Conservation (phyloP, 2,797 vertebrate species). For the Aplochiton taeniatus region DNA sequence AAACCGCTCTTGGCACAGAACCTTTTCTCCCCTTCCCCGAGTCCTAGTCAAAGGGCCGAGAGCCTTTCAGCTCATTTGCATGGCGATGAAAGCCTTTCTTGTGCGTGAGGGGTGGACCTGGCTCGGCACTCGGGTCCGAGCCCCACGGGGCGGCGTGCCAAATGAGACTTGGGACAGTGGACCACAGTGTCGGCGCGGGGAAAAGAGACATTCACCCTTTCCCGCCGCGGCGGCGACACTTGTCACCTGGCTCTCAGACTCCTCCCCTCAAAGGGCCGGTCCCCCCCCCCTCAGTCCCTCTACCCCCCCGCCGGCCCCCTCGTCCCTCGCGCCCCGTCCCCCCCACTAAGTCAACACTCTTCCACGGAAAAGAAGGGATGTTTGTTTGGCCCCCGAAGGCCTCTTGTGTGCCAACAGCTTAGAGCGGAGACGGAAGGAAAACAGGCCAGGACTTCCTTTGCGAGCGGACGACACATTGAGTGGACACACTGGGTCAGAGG, state of each 20-base stretch:
- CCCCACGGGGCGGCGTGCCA: too few relatives aligned
- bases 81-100: conserved; percentile 57
- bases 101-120: conserved; percentile 44
- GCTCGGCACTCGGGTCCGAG: conserved; percentile 20
- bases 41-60: conserved; percentile 34
- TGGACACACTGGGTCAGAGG: conserved; percentile 1
- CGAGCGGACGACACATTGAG: conserved; percentile 44
- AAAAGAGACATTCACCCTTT: conserved; percentile 47
- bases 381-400: conserved; percentile 65
- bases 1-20: too few relatives aligned
- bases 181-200: conserved; percentile 57
- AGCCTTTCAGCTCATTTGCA: conserved; percentile 57
- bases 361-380: conserved; percentile 40
- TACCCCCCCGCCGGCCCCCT: too few relatives aligned
- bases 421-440: conserved; percentile 19
- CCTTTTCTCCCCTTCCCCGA: conserved; percentile 15
- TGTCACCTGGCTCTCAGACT: conserved; percentile 43
- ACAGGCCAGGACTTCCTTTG: conserved; percentile 43
- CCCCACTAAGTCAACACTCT: conserved; percentile 13
- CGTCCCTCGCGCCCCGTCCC: background rate
- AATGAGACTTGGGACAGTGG: conserved; percentile 54
- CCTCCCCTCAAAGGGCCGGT: conserved; percentile 6
- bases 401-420: conserved; percentile 48
- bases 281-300: too few relatives aligned
- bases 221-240: conserved; percentile 53